These are phyloP conservation scores for Drosophila bocqueti DNA, from an alignment of 1,140 invertebrate genomes.

Conservation along the genomic window DNA sequence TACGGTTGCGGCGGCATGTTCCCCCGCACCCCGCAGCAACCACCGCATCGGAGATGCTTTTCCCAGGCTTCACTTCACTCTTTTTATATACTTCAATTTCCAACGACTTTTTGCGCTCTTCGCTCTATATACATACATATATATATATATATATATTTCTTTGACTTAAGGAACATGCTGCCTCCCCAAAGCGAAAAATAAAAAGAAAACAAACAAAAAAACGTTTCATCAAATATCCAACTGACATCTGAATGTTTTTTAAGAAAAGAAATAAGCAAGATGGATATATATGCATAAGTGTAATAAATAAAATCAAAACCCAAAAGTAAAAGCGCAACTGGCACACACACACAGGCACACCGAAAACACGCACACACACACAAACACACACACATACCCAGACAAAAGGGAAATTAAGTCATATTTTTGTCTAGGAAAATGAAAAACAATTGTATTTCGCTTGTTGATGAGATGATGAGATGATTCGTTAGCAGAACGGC, in stretches of 20 bases:
- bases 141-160: slow-evolving; percentile 5
- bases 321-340: slow-evolving; percentile 38
- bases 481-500: slow-evolving; percentile 38
- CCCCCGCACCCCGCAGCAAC: slow-evolving; percentile 33
- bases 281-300: slow-evolving; percentile 29
- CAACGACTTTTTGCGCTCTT: slow-evolving; percentile 9
- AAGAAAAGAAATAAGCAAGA: slow-evolving; percentile 46
- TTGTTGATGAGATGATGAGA: slow-evolving; percentile 13
- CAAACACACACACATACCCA: slow-evolving; percentile 1
- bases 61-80: slow-evolving; percentile 6
- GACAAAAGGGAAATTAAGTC: slow-evolving; percentile 38
- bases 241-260: slow-evolving; percentile 78
- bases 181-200: slow-evolving; percentile 31
- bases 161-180: slow-evolving; percentile 49
- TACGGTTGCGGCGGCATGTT: slow-evolving; percentile 74
- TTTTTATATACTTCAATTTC: slow-evolving; percentile 13
- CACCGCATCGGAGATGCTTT: slow-evolving; percentile 34
- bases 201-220: slow-evolving; percentile 26
- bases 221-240: slow-evolving; percentile 62
- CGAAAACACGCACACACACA: slow-evolving; percentile 15
- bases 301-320: slow-evolving; percentile 50
- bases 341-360: slow-evolving; percentile 18
- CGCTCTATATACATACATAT: not conserved
- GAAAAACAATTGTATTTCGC: slow-evolving; percentile 23
- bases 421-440: slow-evolving; percentile 24